These are phyloP conservation scores for Eriocheir sinensis DNA, from an alignment of 1,140 invertebrate genomes.

Conservation along the genomic window DNA sequence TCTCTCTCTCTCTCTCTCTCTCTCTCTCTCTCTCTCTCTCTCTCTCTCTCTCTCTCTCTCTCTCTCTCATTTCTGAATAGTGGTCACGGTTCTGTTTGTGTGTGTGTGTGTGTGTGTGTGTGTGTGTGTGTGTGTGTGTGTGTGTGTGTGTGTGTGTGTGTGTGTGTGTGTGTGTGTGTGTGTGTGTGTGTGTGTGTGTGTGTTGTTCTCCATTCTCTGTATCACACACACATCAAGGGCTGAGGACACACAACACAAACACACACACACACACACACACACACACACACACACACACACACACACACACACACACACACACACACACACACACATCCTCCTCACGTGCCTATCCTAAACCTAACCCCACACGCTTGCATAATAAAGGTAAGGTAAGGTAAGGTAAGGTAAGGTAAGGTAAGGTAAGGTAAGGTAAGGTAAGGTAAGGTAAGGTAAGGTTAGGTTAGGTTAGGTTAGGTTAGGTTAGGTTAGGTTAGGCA, in stretches of 20 bases:
- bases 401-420: too few relatives aligned
- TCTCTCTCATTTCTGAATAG: too few relatives aligned
- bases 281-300: background rate
- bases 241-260: background rate
- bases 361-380: too few relatives aligned
- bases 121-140: slow-evolving; percentile 41
- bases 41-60: slow-evolving; percentile 18
- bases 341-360: background rate
- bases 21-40: slow-evolving; percentile 47
- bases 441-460: too few relatives aligned
- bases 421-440: too few relatives aligned
- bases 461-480: too few relatives aligned
- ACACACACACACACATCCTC: background rate
- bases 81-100: background rate
- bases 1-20: slow-evolving; percentile 2
- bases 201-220: background rate
- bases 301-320: background rate
- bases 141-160: slow-evolving; percentile 60
- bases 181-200: slow-evolving; percentile 27
- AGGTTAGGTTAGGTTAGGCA: too few relatives aligned
- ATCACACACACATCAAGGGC: background rate
- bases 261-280: background rate
- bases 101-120: slow-evolving; percentile 52
- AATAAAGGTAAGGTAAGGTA: too few relatives aligned
- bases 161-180: slow-evolving; percentile 31